phyloP scores from a whole-genome alignment of 2,797 vertebrate species.

The Notoglanidium macrostoma region DNA sequence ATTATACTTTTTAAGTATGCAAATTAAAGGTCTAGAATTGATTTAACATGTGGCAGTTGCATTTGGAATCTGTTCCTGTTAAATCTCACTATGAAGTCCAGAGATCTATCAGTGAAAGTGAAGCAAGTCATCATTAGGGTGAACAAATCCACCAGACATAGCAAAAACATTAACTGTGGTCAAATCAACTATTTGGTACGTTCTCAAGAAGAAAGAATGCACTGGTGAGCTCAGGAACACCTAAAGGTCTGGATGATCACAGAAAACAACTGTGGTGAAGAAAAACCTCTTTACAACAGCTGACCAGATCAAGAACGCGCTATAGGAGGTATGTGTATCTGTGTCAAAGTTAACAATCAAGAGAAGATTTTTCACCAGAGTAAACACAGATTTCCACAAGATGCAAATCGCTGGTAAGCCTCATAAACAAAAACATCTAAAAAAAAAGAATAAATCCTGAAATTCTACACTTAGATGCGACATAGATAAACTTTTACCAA shows the following conservation, averaged over 20 bases:
- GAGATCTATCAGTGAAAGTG: neutral
- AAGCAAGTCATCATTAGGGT: neutral
- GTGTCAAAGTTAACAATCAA: neutral
- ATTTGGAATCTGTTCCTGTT: neutral
- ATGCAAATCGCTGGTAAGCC: neutral
- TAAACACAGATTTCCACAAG: too few species aligned
- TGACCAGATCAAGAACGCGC: neutral
- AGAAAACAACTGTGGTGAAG: neutral
- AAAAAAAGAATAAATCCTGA: neutral
- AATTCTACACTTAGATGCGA: neutral
- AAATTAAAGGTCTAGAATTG: neutral
- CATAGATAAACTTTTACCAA: neutral
- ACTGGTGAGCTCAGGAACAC: neutral
- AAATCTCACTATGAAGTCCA: neutral
- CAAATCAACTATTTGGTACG: neutral
- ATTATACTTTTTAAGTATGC: neutral
- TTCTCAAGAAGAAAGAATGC: neutral
- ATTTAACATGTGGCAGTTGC: neutral
- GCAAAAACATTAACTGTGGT: neutral
- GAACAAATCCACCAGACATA: neutral
- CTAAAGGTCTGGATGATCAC: neutral
- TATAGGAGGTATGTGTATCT: too few species aligned
- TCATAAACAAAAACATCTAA: too few species aligned
- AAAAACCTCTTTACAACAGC: neutral
- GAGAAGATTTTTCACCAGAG: neutral